Evolutionary conservation across 2,888 invertebrate species (phyloP).

Genomic region (Macrophya annulata): DNA sequence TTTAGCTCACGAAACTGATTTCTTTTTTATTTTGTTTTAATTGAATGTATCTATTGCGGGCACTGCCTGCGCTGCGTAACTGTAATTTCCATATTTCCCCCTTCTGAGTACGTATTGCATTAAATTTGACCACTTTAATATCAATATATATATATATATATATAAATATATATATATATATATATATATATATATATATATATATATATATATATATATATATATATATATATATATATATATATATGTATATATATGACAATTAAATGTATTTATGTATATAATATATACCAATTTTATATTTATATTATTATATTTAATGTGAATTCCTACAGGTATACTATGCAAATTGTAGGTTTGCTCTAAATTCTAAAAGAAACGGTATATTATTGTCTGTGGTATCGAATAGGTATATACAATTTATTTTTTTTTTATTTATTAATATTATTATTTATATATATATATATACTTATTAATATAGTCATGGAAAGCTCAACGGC

Average conservation of each 20-base stretch:
- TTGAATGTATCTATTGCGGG: constrained; percentile 58
- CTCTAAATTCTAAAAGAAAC: constrained; percentile 75
- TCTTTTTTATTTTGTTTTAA: constrained; percentile 17
- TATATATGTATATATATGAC: constrained; percentile 63
- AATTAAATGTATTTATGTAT: constrained; percentile 70
- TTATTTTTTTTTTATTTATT: constrained; percentile 48
- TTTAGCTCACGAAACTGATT: neutral
- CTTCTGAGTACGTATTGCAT: constrained; percentile 75
- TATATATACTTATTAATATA: constrained; percentile 69
- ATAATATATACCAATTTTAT: constrained; percentile 63
- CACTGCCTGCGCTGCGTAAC: constrained; percentile 71
- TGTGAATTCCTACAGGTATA: constrained; percentile 64
- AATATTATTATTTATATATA: constrained; percentile 58
- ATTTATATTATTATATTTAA: constrained; percentile 65
- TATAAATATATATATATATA: constrained; percentile 68
- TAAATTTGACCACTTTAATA: constrained; percentile 69
- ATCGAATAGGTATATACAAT: constrained; percentile 72
- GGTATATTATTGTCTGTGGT: constrained; percentile 78
- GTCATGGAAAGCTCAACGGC: constrained; percentile 77
- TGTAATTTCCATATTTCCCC: constrained; percentile 59
- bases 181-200: constrained; percentile 67
- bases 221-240: constrained; percentile 69
- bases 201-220: constrained; percentile 66
- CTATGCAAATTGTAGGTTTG: constrained; percentile 68
- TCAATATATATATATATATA: constrained; percentile 65